Evolutionary conservation across 2,113 vertebrate genomes (phyloP).

Genomic region (Arvicanthis niloticus): DNA sequence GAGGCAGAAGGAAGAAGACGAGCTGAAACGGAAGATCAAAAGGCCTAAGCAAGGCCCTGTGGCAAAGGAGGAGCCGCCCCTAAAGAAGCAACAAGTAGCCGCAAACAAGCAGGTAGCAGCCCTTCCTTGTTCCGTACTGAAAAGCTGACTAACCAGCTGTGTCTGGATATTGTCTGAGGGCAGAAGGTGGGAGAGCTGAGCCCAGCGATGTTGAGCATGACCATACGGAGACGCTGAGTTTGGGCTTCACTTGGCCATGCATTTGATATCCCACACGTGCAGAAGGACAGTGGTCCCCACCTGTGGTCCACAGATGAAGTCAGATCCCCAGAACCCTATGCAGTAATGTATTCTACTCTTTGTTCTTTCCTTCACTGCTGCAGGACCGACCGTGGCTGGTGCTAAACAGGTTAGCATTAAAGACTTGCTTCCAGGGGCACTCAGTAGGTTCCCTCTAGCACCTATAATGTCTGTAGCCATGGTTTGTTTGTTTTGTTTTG

Average conservation of each 20-base stretch:
- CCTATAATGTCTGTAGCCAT: neutral
- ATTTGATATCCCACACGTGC: neutral
- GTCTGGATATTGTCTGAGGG: neutral
- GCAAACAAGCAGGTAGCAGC: slow-evolving; percentile 61
- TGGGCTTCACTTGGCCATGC: no score
- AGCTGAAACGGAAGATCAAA: slow-evolving; percentile 86
- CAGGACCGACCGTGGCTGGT: neutral
- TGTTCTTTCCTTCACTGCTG: neutral
- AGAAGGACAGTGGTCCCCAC: neutral
- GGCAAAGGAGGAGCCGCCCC: slow-evolving; percentile 78
- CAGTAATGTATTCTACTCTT: neutral
- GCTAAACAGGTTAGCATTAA: neutral
- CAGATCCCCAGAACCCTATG: neutral
- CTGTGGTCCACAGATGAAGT: neutral
- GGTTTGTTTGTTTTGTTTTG: no score
- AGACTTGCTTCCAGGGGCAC: neutral
- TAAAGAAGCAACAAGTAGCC: neutral
- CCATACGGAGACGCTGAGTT: neutral
- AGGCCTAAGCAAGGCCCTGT: slow-evolving; percentile 81
- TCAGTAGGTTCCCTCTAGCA: neutral
- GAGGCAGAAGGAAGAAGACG: slow-evolving; percentile 87
- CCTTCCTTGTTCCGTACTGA: neutral
- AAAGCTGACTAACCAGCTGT: neutral
- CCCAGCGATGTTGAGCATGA: fast-evolving
- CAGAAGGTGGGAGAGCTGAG: neutral